Evolutionary conservation across 1,140 invertebrate genomes (phyloP).

Genomic region (Varroa destructor): DNA sequence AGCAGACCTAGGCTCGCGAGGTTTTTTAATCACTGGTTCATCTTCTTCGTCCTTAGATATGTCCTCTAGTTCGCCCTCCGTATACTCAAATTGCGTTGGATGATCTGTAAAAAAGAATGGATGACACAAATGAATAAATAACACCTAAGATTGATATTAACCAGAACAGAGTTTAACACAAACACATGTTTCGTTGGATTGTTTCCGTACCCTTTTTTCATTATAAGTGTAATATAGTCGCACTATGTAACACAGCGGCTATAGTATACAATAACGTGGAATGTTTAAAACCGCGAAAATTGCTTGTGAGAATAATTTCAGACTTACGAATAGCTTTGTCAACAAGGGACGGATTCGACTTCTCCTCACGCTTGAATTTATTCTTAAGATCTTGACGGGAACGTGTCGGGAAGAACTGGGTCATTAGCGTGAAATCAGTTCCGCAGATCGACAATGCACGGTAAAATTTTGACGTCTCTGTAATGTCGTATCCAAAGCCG

Average conservation of each 20-base stretch:
- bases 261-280: too few species aligned
- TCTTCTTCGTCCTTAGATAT: constrained; percentile 6
- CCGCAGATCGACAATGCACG: constrained; percentile 69
- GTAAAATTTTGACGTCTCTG: constrained; percentile 71
- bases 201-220: too few species aligned
- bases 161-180: too few species aligned
- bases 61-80: constrained; percentile 12
- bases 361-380: constrained; percentile 57
- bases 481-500: constrained; percentile 32
- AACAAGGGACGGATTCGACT: constrained; percentile 45
- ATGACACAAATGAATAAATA: not conserved
- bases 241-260: too few species aligned
- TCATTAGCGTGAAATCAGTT: constrained; percentile 77
- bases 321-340: constrained; percentile 43
- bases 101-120: constrained; percentile 1
- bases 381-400: constrained; percentile 63
- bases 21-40: not conserved
- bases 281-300: too few species aligned
- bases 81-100: constrained; percentile 16
- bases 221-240: too few species aligned
- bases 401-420: constrained; percentile 58
- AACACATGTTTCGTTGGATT: too few species aligned
- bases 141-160: not conserved
- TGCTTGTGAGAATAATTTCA: not conserved
- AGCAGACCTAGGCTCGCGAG: not conserved